These are phyloP conservation scores for Leptinotarsa peninsularis DNA, from an alignment of 2,888 invertebrate species.

Conservation along the genomic window DNA sequence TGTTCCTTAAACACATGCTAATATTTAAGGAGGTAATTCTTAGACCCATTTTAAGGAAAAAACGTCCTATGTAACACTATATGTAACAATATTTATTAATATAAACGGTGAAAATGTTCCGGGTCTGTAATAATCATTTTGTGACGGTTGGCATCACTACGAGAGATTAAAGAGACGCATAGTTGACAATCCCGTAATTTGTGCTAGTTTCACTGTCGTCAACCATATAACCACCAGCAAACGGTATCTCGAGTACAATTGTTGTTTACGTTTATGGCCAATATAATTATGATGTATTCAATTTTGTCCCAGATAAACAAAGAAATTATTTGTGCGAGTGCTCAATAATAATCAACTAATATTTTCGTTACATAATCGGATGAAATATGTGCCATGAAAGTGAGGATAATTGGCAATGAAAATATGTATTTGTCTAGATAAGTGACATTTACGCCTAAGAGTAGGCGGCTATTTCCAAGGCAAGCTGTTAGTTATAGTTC, in stretches of 20 bases:
- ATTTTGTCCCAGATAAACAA: background rate
- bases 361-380: constrained; percentile 1
- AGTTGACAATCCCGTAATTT: constrained; percentile 11
- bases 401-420: background rate
- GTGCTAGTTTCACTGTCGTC: constrained; percentile 1
- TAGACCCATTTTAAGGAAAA: too few relatives aligned
- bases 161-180: background rate
- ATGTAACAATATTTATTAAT: background rate
- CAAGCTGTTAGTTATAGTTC: background rate
- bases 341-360: background rate
- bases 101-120: background rate
- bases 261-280: constrained; percentile 2
- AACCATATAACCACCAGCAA: background rate
- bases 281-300: constrained; percentile 6
- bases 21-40: too few relatives aligned
- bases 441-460: background rate
- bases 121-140: background rate
- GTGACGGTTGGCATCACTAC: background rate
- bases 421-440: background rate
- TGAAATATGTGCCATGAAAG: background rate
- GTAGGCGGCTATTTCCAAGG: background rate
- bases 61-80: too few relatives aligned
- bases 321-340: background rate
- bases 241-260: constrained; percentile 4
- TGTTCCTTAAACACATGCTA: too few relatives aligned